Conservation (phyloP, 2,113 vertebrate genomes). For the Tonatia bakeri region DNA sequence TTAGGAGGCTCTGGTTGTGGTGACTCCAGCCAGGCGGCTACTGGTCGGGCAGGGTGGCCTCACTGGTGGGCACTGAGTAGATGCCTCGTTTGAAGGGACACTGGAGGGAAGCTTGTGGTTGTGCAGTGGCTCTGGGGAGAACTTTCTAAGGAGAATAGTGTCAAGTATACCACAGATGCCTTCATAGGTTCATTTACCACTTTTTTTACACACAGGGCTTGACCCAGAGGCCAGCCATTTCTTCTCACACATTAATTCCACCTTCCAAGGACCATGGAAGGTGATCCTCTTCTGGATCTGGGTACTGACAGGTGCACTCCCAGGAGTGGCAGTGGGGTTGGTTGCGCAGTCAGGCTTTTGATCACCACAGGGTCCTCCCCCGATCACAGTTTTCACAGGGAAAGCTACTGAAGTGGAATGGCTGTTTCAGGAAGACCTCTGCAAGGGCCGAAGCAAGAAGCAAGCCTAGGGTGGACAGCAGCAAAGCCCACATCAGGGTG, state of each 20-base stretch:
- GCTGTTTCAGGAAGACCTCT: neutral
- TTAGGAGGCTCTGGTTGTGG: constrained; percentile 75
- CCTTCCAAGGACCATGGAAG: constrained; percentile 80
- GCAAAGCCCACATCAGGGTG: neutral
- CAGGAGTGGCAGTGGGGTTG: constrained; percentile 80
- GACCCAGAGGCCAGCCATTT: constrained; percentile 89
- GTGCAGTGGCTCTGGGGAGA: constrained; percentile 90
- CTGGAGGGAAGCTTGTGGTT: constrained; percentile 90
- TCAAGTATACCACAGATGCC: constrained; percentile 82
- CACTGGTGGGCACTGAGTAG: constrained; percentile 86
- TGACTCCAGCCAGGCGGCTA: constrained; percentile 90
- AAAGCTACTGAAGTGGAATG: constrained; percentile 70
- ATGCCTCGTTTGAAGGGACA: constrained; percentile 93
- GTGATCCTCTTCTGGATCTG: constrained; percentile 16
- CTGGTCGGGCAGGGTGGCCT: constrained; percentile 83
- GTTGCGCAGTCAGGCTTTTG: constrained; percentile 75
- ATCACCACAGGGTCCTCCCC: constrained; percentile 73
- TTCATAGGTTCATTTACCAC: constrained; percentile 90
- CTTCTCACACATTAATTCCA: constrained; percentile 87
- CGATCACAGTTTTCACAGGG: constrained; percentile 82
- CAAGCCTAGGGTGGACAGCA: neutral
- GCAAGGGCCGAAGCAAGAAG: neutral
- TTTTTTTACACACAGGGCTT: constrained; percentile 88
- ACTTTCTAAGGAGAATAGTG: constrained; percentile 83
- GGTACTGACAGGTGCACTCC: constrained; percentile 55